Evolutionary conservation across 2,113 vertebrate species (phyloP), one percentile per base, ranked within the genome.

Genomic region (Hystrix brachyura): DNA sequence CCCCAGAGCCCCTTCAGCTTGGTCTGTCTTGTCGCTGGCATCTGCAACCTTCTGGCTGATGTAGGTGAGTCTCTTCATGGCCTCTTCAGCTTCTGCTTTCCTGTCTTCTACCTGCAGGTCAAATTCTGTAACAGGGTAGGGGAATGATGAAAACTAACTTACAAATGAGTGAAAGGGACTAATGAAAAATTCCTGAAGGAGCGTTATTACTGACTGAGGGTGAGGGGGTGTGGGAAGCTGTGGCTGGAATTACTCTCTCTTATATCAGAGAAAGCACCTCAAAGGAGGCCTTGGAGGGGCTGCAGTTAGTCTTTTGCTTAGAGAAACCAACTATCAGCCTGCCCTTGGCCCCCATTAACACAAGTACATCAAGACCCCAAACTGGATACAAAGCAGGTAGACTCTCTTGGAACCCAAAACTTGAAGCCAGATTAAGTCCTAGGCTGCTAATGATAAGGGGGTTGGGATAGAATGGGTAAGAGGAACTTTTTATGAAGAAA

Each of bases 1-100:
- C 55, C 91, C 98, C 95, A 99, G 96, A 60, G 98, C 78, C 0
- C 25, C 86, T 92, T 98, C 97, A 0, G 99, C 99, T 91, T 88
- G 83, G 0, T 18, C 43, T 0, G 99, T 99, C 91, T 98, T 98
- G 59, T 95, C 81, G 25, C 96, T 98, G 18, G 99, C 99, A 0
- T 97, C 98, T 80, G 98, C 67, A 29, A 99, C 99, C 97, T 97
- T 99, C 94, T 79, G 97, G 53, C 97, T 99, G 97, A 99, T 99
- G 67, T 85, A 62, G 0, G 98, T 98, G 8, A 99, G 99, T 92
- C 98, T 99, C 11, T 74, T 97, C 98, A 99, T 99, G 92, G 99
- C 99, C 0, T 98, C 98, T 46, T 99, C 98, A 0, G 99, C 99
- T 96, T 98, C 98, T 59, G 97, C 97, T 97, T 98, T 99, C 93